phyloP scores from a whole-genome alignment of 2,888 invertebrate genomes.

The Unio pictorum region DNA sequence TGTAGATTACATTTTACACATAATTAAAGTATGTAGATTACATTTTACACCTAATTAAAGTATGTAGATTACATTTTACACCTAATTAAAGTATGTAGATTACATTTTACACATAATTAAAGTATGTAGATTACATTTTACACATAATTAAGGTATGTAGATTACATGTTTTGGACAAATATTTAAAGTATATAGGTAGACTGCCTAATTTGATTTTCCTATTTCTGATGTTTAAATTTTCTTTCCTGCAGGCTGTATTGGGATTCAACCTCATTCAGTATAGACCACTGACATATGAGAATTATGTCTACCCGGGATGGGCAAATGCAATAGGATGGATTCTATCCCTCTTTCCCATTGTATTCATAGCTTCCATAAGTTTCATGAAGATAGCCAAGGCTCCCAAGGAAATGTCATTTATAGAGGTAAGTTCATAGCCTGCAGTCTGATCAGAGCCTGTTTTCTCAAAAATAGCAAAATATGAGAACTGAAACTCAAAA shows the following conservation, averaged over 20 bases:
- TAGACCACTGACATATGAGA: conserved; percentile 80
- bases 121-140: no score
- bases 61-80: no score
- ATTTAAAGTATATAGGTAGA: background rate
- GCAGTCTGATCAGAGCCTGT: no score
- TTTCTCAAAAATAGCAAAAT: no score
- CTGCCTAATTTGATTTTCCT: background rate
- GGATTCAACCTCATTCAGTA: conserved; percentile 87
- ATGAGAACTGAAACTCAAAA: no score
- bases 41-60: background rate
- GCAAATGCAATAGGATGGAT: conserved; percentile 85
- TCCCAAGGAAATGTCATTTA: conserved; percentile 57
- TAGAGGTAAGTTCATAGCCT: conserved; percentile 54
- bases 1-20: no score
- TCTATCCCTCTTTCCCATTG: conserved; percentile 82
- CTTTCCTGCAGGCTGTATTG: conserved; percentile 78
- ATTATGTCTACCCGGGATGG: conserved; percentile 85
- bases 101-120: background rate
- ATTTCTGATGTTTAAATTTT: background rate
- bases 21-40: background rate
- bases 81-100: no score
- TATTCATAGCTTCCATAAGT: conserved; percentile 74
- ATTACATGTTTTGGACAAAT: background rate
- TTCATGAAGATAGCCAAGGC: conserved; percentile 58
- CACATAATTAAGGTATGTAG: background rate